Percentiles rank a stretch among this genome's conserved stretches.
Evolutionary conservation across 2,888 invertebrate species (phyloP).

Genomic region (Drosophila acutilabella): DNA sequence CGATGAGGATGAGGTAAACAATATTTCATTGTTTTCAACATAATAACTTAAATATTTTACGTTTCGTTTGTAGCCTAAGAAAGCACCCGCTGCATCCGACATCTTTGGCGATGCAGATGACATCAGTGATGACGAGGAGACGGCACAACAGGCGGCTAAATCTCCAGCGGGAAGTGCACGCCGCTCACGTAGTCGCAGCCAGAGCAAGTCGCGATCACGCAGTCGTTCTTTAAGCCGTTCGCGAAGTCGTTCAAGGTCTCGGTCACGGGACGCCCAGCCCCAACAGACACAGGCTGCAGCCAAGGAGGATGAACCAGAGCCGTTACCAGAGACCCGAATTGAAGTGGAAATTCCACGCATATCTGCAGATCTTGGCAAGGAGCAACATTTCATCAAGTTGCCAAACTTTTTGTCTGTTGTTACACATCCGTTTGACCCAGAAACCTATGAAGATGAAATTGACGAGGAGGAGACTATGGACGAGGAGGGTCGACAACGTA

Average conservation of each 20-base stretch:
- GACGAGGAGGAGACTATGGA: slow-evolving; percentile 99
- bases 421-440: slow-evolving; percentile 97
- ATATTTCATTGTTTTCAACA: background rate
- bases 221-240: slow-evolving; percentile 69
- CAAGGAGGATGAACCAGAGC: slow-evolving; percentile 89
- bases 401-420: slow-evolving; percentile 99
- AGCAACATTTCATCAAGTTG: slow-evolving; percentile 97
- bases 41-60: background rate
- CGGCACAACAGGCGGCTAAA: slow-evolving; percentile 54
- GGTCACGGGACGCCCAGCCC: slow-evolving; percentile 71
- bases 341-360: slow-evolving; percentile 99
- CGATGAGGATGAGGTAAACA: slow-evolving; percentile 86
- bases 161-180: slow-evolving; percentile 57
- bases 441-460: slow-evolving; percentile 98
- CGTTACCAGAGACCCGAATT: slow-evolving; percentile 95
- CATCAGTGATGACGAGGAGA: slow-evolving; percentile 90
- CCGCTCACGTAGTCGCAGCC: slow-evolving; percentile 75
- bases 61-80: slow-evolving; percentile 45
- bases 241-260: slow-evolving; percentile 73
- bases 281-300: slow-evolving; percentile 74
- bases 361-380: slow-evolving; percentile 95
- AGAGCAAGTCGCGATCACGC: slow-evolving; percentile 70
- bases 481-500: slow-evolving; percentile 95
- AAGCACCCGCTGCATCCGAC: slow-evolving; percentile 88
- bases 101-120: slow-evolving; percentile 97